Conservation (phyloP, 2,113 vertebrate genomes). For the Coptodon bakossiorum region DNA sequence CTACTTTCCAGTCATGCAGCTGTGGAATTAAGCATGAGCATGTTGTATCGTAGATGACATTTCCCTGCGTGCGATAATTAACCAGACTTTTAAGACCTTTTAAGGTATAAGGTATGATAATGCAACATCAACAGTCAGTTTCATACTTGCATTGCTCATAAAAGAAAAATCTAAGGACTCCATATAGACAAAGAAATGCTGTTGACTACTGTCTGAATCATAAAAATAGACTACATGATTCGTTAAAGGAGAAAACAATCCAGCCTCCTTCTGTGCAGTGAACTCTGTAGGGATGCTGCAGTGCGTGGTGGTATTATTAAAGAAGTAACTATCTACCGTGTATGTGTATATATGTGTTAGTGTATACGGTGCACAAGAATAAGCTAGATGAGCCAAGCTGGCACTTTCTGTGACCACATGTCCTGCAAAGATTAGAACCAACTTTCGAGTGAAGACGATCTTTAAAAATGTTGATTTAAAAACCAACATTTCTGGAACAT, state of each 20-base stretch:
- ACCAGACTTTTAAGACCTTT: neutral
- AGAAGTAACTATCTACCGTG: neutral
- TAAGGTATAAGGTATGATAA: neutral
- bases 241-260: neutral
- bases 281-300: constrained; percentile 16
- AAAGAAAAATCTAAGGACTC: neutral
- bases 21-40: neutral
- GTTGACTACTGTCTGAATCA: neutral
- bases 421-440: neutral
- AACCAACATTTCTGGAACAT: neutral
- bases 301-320: constrained; percentile 16
- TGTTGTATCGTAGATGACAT: constrained; percentile 1
- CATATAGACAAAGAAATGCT: neutral
- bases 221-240: constrained; percentile 15
- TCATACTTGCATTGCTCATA: neutral
- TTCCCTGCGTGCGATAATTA: constrained; percentile 26
- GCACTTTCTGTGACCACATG: neutral
- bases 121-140: neutral
- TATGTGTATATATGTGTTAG: neutral
- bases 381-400: neutral
- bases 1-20: constrained; percentile 2
- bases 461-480: neutral
- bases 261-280: neutral
- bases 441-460: neutral
- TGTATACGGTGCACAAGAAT: neutral